Evolutionary conservation across 1,140 invertebrate genomes (phyloP), one percentile per base, ranked within the genome.

Genomic region (Hylaeus anthracinus): DNA sequence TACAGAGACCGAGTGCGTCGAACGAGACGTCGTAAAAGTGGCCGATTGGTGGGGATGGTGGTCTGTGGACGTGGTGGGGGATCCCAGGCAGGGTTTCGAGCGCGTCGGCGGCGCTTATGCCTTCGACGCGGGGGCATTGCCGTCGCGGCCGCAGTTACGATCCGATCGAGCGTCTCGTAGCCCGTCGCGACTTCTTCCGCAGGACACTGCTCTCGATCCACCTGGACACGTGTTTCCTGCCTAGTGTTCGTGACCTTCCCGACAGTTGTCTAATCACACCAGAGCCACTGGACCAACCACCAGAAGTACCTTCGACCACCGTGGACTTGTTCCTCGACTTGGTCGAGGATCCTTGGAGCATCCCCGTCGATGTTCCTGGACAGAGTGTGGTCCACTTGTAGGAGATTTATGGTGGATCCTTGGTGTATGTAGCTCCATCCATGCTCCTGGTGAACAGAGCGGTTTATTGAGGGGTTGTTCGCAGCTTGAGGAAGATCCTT

Each of bases 91-190:
- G 84, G 87, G 86, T 88, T 87, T 74, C 86, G 88, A 89, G 85
- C 87, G 87, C 89, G 88, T 88, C 84, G 81, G 85, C 76, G 88
- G 84, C 86, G 88, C 88, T 86, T 88, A 87, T 88, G 85, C 85
- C 83, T 84, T 89, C 87, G 88, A 88, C 88, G 85, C 88, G 83
- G 87, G 90, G 88, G 88, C 91, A 92, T 91, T 92, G 90, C 92
- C 90, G 90, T 92, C 84, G 88, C 89, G 88, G 90, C 90, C 87
- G 87, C 86, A 79, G 88, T 78, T 88, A 89, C 90, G 88, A 89
- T 83, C 72, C 86, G 88, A 88, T 86, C 88, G 88, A 84, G 64
- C 81, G 84, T 74, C 78, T 67, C 71, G 60, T 39, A 66, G 71
- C 79, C 58, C 64, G 69, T 72, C n/a, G 76, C 58, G 45, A 55